A percentile compares a stretch with the other conserved stretches of the same genome.
Evolutionary conservation across 53 echinoderm and acorn worm genomes (phyloP).

Genomic region (Patiria pectinifera): DNA sequence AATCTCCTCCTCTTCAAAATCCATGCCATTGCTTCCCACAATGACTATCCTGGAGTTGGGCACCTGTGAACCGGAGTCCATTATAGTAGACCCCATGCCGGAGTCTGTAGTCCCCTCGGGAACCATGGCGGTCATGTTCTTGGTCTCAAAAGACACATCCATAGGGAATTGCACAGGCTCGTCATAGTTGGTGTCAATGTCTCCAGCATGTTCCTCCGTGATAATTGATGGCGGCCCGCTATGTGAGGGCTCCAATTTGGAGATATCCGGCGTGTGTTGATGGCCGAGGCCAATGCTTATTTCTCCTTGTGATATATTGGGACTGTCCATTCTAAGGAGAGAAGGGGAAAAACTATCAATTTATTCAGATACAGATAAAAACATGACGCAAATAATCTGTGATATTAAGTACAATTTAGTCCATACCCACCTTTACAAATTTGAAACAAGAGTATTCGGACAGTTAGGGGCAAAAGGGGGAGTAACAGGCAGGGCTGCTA

Average conservation of each 20-base stretch:
- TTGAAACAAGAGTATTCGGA: too few species aligned
- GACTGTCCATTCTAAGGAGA: slow-evolving; percentile 24
- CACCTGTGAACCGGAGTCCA: slow-evolving; percentile 44
- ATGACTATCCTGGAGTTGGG: slow-evolving; percentile 72
- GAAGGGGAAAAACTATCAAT: not conserved
- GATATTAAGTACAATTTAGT: too few species aligned
- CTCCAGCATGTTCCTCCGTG: slow-evolving; percentile 27
- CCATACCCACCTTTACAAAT: too few species aligned
- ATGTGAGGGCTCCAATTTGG: not conserved
- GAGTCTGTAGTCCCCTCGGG: slow-evolving; percentile 56
- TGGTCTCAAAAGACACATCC: not conserved
- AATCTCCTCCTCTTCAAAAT: slow-evolving; percentile 66
- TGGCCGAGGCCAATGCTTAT: slow-evolving; percentile 64
- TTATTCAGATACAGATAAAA: not conserved
- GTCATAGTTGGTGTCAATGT: slow-evolving; percentile 15
- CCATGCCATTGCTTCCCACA: slow-evolving; percentile 65
- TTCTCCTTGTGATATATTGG: slow-evolving; percentile 71
- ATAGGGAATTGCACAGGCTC: slow-evolving; percentile 46
- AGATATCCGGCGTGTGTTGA: slow-evolving; percentile 12
- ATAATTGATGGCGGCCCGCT: slow-evolving; percentile 30
- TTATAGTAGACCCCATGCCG: slow-evolving; percentile 47
- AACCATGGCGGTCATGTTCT: not conserved
- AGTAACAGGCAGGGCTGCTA: too few species aligned
- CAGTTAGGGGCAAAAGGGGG: too few species aligned
- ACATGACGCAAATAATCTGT: too few species aligned